These are phyloP conservation scores for Drosophila melanogaster DNA, from an alignment of 1,140 invertebrate species.

Conservation along the genomic window Release_6_plus_ISO1_MT NT_037436.4:13504001-13504500, in stretches of 20 bases:
- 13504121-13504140: slow-evolving; percentile 79
- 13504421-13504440: background rate
- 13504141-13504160: slow-evolving; percentile 67
- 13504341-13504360: slow-evolving; percentile 85
- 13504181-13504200: slow-evolving; percentile 58
- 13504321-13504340: slow-evolving; percentile 87
- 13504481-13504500: slow-evolving; percentile 93
- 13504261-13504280: slow-evolving; percentile 14
- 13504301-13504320: slow-evolving; percentile 72
- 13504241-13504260: slow-evolving; percentile 39
- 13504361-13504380: slow-evolving; percentile 74
- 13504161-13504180: slow-evolving; percentile 74
- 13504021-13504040: slow-evolving; percentile 55
- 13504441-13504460: slow-evolving; percentile 60
- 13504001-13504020: slow-evolving; percentile 76
- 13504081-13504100: slow-evolving; percentile 69
- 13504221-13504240: slow-evolving; percentile 43
- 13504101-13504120: slow-evolving; percentile 69
- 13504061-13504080: slow-evolving; percentile 56
- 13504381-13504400: slow-evolving; percentile 80
- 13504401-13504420: slow-evolving; percentile 11
- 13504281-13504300: slow-evolving; percentile 22
- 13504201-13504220: slow-evolving; percentile 42
- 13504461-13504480: slow-evolving; percentile 87
- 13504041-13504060: slow-evolving; percentile 45